phyloP scores from a whole-genome alignment of 2,113 vertebrate genomes.

The Rhynchopsitta pachyrhyncha region DNA sequence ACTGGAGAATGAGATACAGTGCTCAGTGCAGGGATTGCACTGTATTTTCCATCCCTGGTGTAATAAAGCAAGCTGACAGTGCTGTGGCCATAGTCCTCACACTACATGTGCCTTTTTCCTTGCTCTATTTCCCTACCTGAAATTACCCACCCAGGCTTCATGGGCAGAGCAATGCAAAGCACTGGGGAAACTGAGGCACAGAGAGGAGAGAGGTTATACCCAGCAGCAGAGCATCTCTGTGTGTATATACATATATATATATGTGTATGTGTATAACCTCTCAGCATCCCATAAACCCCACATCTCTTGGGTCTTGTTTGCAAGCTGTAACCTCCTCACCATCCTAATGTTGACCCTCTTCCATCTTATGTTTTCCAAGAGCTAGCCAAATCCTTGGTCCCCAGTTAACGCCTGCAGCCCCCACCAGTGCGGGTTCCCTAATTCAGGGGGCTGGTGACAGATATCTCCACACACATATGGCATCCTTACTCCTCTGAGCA shows the following conservation, averaged over 20 bases:
- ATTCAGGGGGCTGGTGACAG: conserved; percentile 40
- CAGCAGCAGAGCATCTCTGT: neutral
- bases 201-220: neutral
- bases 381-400: neutral
- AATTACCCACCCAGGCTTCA: neutral
- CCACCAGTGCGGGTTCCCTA: conserved; percentile 5
- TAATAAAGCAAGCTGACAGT: neutral
- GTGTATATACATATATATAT: neutral
- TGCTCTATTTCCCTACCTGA: fast-evolving
- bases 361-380: neutral
- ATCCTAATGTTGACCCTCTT: neutral
- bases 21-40: fast-evolving
- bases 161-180: neutral
- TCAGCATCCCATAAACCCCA: neutral
- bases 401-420: neutral
- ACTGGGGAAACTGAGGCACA: neutral
- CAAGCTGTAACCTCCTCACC: neutral
- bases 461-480: conserved; percentile 63
- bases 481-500: conserved; percentile 62
- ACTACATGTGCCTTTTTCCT: fast-evolving
- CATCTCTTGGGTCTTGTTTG: neutral
- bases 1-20: neutral
- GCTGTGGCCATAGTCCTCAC: neutral
- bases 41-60: neutral
- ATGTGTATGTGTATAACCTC: neutral